phyloP scores from a whole-genome alignment of 1,140 invertebrate species.

The Chironomus striatipennis region DNA sequence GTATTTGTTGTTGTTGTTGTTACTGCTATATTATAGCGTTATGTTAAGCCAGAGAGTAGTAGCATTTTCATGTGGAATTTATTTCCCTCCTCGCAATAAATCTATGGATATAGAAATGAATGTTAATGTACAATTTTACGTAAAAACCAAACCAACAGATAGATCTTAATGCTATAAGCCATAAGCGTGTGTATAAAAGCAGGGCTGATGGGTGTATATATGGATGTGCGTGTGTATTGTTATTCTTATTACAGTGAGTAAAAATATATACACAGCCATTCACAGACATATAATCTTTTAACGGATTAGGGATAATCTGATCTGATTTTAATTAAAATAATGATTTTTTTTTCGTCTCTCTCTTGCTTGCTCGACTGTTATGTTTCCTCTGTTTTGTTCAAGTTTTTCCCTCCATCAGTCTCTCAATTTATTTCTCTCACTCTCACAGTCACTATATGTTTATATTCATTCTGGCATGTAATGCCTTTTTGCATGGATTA shows the following conservation, averaged over 20 bases:
- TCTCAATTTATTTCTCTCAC: background rate
- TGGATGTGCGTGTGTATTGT: background rate
- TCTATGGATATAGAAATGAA: conserved; percentile 23
- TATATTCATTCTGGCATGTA: background rate
- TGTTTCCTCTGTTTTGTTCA: background rate
- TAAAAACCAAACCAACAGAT: conserved; percentile 19
- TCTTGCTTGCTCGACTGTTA: background rate
- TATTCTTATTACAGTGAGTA: background rate
- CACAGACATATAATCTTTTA: conserved; percentile 16
- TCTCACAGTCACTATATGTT: no score
- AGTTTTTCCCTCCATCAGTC: background rate
- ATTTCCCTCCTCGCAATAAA: conserved; percentile 20
- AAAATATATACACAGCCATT: no score
- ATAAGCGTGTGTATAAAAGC: conserved; percentile 3
- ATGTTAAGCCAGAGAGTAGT: background rate
- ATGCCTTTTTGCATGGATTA: conserved; percentile 38
- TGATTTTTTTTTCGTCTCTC: background rate
- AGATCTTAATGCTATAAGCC: conserved; percentile 19
- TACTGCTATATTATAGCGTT: background rate
- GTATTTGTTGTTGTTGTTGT: background rate
- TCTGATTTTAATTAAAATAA: conserved; percentile 23
- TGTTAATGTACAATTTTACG: conserved; percentile 12
- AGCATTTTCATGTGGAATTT: conserved; percentile 18
- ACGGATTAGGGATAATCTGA: conserved; percentile 23
- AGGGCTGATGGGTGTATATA: background rate